Conservation (phyloP, 2,888 invertebrate species). For the Vandiemenella viatica region DNA sequence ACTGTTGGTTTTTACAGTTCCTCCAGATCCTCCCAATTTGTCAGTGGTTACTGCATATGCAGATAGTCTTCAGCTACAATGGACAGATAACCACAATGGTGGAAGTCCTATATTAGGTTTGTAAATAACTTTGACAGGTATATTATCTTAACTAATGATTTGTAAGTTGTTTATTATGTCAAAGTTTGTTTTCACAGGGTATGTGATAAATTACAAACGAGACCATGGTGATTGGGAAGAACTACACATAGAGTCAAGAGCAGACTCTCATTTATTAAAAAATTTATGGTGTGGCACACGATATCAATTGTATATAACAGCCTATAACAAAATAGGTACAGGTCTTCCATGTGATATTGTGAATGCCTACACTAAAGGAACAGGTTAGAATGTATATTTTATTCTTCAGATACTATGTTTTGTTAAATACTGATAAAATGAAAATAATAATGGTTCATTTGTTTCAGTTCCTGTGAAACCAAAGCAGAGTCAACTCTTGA, state of each 20-base stretch:
- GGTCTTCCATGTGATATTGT: constrained; percentile 79
- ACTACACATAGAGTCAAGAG: constrained; percentile 67
- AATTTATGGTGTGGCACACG: constrained; percentile 78
- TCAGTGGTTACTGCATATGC: constrained; percentile 69
- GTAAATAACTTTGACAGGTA: not conserved
- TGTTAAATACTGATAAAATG: not conserved
- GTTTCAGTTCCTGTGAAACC: constrained; percentile 56
- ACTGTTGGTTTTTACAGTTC: constrained; percentile 39
- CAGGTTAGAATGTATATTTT: constrained; percentile 32
- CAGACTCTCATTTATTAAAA: constrained; percentile 60
- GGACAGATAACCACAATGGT: constrained; percentile 67
- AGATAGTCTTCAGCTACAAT: constrained; percentile 66
- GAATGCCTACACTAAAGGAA: constrained; percentile 68
- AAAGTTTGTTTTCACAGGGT: constrained; percentile 37
- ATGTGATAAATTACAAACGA: constrained; percentile 78
- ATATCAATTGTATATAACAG: constrained; percentile 76
- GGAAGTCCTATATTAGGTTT: constrained; percentile 58
- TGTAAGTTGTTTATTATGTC: not conserved
- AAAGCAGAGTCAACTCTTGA: constrained; percentile 64
- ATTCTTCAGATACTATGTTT: not conserved
- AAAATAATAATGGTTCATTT: not conserved
- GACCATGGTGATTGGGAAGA: constrained; percentile 89
- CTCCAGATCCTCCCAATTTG: constrained; percentile 71
- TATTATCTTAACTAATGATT: not conserved
- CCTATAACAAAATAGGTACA: constrained; percentile 80